Base-by-base conservation (phyloP, 1,140 invertebrate genomes). In the Tetraneura akinire region DNA sequence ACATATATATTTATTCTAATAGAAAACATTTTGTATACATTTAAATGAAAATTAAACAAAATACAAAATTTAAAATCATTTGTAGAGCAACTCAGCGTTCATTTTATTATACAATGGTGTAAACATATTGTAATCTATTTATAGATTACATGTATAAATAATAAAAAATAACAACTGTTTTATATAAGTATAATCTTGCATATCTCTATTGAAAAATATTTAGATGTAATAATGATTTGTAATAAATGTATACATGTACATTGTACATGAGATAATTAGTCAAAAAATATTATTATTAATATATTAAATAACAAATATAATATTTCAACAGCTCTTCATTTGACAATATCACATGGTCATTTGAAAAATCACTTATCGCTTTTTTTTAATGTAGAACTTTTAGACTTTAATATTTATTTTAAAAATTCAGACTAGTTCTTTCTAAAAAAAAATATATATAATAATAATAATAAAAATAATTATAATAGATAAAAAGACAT, bases 241-340 rank as follows among this genome's bases (percentile, higher is more conserved):
- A 76, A 76, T 29, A 49, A 70, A 51, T 71, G 68, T 71, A 71
- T 71, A 51, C 68, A 71, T n/a, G 66, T 76, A 71, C 47, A 71
- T 51, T 71, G 21, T 74, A 78, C 37, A 78, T 60, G 47, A 60
- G 74, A 45, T 47, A 78, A 78, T 62, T 62, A 78, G 74, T 78
- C 74, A 78, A 78, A 78, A 74, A 78, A 78, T 78, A 78, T 78
- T 78, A 78, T 78, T 78, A 78, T 78, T 78, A 78, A 78, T 78
- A 78, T 78, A 78, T 78, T 78, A 78, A 60, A 78, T 78, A 78
- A 78, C 74, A 78, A 78, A 78, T 47, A 78, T 78, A 78, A 78
- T 78, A 78, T 78, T 78, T 78, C 74, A 78, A 78, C 74, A 78
- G 74, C 74, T 78, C 74, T 78, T 78, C 74, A 78, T 62, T 78